phyloP scores from a whole-genome alignment of 2,888 invertebrate species.

The Trachelus iudaicus region DNA sequence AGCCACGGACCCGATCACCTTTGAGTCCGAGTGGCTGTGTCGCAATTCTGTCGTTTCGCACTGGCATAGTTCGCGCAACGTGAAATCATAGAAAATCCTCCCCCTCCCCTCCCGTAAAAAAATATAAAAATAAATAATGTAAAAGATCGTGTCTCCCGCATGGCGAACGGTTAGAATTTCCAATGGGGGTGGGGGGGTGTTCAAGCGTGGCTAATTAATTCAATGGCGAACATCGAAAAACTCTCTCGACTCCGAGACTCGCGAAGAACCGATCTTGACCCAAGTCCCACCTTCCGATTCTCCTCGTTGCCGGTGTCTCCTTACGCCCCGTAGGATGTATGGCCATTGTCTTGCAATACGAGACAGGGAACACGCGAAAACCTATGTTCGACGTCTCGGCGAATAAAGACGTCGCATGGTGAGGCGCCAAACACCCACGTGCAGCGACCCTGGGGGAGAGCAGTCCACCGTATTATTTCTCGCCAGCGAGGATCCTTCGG shows the following conservation, averaged over 20 bases:
- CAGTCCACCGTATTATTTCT: constrained; percentile 3
- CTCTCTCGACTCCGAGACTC: not conserved
- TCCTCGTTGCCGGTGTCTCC: not conserved
- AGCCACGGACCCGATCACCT: not conserved
- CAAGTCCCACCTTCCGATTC: constrained; percentile 4
- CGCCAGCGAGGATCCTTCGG: not conserved
- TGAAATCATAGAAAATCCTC: not conserved
- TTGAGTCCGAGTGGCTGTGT: not conserved
- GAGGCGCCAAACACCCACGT: constrained; percentile 55
- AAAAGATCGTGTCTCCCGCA: not conserved
- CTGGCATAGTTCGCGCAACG: not conserved
- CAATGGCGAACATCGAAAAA: not conserved
- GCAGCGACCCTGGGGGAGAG: constrained; percentile 20
- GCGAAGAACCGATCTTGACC: not conserved
- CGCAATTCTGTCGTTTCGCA: not conserved
- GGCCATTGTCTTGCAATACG: constrained; percentile 43
- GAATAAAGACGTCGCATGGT: constrained; percentile 55
- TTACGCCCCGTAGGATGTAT: constrained; percentile 1
- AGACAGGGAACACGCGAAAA: constrained; percentile 49
- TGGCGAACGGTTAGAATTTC: not conserved
- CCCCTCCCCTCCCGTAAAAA: too few relatives aligned
- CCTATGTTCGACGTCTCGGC: constrained; percentile 50
- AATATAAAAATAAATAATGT: not conserved
- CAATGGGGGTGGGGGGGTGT: not conserved
- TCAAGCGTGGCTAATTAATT: not conserved